Conservation (phyloP, 2,888 invertebrate species). For the Stratiomys singularior region DNA sequence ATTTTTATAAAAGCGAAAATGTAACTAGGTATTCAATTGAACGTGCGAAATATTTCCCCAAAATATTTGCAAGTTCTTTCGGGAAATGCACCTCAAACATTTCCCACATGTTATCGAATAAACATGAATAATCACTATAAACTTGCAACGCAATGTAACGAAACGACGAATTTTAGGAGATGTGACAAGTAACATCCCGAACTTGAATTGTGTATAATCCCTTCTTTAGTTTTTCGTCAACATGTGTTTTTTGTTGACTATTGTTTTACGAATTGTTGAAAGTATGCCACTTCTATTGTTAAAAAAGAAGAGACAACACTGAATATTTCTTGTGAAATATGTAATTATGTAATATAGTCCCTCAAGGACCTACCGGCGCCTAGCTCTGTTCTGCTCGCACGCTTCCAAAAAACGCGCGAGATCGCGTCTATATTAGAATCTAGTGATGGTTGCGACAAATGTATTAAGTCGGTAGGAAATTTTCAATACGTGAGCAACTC, state of each 20-base stretch:
- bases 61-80: not conserved
- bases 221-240: constrained; percentile 22
- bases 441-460: constrained; percentile 22
- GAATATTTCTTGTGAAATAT: constrained; percentile 30
- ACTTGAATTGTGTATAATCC: not conserved
- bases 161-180: constrained; percentile 25
- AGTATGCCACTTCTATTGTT: constrained; percentile 24
- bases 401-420: not conserved
- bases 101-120: constrained; percentile 10
- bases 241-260: constrained; percentile 12
- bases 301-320: not conserved
- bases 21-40: constrained; percentile 18
- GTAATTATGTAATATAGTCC: constrained; percentile 42
- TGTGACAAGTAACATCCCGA: not conserved
- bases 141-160: constrained; percentile 7
- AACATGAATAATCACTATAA: not conserved
- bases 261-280: constrained; percentile 32
- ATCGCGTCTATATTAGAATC: constrained; percentile 10
- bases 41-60: constrained; percentile 6
- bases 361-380: constrained; percentile 13
- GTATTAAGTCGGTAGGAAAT: constrained; percentile 25
- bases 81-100: not conserved
- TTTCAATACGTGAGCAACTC: constrained; percentile 20
- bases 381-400: constrained; percentile 7
- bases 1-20: constrained; percentile 41